A percentile compares a stretch with the other conserved stretches of the same genome.
Evolutionary conservation across 1,140 invertebrate species (phyloP).

Genomic region (Subanguina moxae): DNA sequence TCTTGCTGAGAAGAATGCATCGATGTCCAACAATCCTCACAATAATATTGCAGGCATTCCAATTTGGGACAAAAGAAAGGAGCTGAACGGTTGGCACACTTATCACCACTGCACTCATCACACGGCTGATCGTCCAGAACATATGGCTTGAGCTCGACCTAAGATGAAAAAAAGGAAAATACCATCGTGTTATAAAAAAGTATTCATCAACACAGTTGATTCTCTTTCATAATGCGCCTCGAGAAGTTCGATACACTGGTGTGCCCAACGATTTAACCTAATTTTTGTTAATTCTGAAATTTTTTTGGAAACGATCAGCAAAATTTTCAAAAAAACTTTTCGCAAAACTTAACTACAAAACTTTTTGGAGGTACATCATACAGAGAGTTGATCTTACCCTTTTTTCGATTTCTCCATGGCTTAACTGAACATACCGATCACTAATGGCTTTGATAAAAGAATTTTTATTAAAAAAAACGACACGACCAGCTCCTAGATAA

Average conservation of each 20-base stretch:
- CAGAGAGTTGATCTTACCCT: constrained; percentile 66
- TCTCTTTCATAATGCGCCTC: too few relatives aligned
- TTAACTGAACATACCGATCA: constrained; percentile 92
- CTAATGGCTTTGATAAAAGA: constrained; percentile 97
- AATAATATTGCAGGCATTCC: constrained; percentile 87
- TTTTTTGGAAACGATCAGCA: not conserved
- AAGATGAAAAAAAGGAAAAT: not conserved
- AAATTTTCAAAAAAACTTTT: too few relatives aligned
- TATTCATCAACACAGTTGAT: too few relatives aligned
- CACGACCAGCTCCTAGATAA: not conserved
- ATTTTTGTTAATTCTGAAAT: too few relatives aligned
- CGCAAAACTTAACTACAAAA: too few relatives aligned
- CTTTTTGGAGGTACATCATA: not conserved
- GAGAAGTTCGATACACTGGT: too few relatives aligned
- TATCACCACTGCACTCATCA: constrained; percentile 78
- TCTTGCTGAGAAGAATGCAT: constrained; percentile 10
- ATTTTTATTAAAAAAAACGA: constrained; percentile 63
- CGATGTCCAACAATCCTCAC: constrained; percentile 89
- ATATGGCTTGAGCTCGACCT: constrained; percentile 94
- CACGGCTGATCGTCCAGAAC: constrained; percentile 99
- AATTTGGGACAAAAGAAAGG: constrained; percentile 99
- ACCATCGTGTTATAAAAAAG: constrained; percentile 7
- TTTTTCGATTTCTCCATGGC: constrained; percentile 97
- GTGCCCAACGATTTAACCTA: too few relatives aligned
- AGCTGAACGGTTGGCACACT: constrained; percentile 82